A percentile compares a stretch with the other conserved stretches of the same genome.
phyloP scores from a whole-genome alignment of 2,113 vertebrate genomes.

The Emberiza fucata region DNA sequence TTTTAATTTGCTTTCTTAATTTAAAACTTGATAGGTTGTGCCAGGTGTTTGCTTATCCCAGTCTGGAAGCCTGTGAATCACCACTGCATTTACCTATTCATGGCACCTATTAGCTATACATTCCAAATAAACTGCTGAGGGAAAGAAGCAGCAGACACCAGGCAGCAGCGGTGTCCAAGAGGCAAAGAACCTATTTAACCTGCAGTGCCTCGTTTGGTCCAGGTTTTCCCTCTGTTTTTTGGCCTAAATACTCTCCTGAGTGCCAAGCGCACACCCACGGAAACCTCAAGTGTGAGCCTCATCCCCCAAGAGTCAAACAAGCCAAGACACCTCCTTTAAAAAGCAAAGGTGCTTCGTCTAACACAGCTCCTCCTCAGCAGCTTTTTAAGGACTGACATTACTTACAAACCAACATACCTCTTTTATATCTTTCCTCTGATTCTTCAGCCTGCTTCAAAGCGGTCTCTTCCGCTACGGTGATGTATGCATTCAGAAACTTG shows the following conservation, averaged over 20 bases:
- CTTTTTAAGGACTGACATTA: not conserved
- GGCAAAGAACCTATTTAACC: not conserved
- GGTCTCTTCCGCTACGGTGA: slow-evolving; percentile 83
- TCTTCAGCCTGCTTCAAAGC: slow-evolving; percentile 87
- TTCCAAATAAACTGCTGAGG: not conserved
- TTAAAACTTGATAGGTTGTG: not conserved
- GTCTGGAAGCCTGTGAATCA: not conserved
- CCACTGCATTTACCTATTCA: too few species aligned
- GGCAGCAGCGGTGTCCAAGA: rapidly evolving
- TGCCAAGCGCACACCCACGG: rapidly evolving
- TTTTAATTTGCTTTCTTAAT: not conserved
- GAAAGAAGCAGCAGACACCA: not conserved
- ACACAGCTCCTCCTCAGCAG: not conserved
- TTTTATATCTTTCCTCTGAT: slow-evolving; percentile 79
- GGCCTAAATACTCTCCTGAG: rapidly evolving
- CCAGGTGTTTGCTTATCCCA: not conserved
- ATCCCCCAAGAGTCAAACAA: rapidly evolving
- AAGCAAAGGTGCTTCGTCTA: not conserved
- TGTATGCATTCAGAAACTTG: slow-evolving; percentile 86
- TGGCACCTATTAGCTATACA: rapidly evolving
- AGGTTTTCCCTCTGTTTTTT: not conserved
- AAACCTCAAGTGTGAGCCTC: not conserved
- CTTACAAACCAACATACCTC: slow-evolving; percentile 68
- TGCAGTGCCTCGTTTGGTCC: not conserved
- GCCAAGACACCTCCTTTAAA: rapidly evolving